Conservation (phyloP, 2,888 invertebrate genomes). For the Drosophila merina region DNA sequence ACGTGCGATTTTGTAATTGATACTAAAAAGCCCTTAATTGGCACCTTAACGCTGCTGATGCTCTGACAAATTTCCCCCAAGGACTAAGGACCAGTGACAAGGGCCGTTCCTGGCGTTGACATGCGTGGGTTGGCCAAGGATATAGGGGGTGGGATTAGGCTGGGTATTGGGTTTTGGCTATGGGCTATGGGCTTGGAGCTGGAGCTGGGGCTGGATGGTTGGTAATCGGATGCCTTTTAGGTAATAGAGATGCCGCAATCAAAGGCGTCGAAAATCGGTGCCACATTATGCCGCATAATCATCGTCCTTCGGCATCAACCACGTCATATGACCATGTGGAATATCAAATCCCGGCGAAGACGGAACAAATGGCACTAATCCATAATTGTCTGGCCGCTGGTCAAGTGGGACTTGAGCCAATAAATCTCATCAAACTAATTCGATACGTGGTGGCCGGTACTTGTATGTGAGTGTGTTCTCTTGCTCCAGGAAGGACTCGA, state of each 20-base stretch:
- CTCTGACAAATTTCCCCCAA: constrained; percentile 81
- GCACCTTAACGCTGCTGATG: constrained; percentile 83
- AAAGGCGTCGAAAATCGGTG: constrained; percentile 58
- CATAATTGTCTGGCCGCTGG: constrained; percentile 79
- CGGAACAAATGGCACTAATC: constrained; percentile 81
- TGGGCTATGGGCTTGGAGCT: constrained; percentile 1
- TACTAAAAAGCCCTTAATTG: constrained; percentile 84
- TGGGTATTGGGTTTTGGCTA: constrained; percentile 4
- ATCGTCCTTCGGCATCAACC: constrained; percentile 35
- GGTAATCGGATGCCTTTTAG: constrained; percentile 68
- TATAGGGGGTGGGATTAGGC: constrained; percentile 6
- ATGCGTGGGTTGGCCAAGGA: constrained; percentile 57
- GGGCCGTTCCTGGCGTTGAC: constrained; percentile 58
- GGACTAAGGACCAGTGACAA: constrained; percentile 74
- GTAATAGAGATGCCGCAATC: constrained; percentile 55
- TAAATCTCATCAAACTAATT: constrained; percentile 80
- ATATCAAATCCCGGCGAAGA: constrained; percentile 46
- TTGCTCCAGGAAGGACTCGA: constrained; percentile 26
- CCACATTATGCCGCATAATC: constrained; percentile 66
- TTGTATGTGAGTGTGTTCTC: constrained; percentile 13
- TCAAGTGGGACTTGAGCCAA: constrained; percentile 77
- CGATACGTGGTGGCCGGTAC: constrained; percentile 55
- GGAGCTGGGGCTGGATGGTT: constrained; percentile 11
- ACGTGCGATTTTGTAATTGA: constrained; percentile 84
- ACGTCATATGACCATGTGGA: constrained; percentile 31